Base-by-base conservation (phyloP, 2,888 invertebrate species). In the Dryocosmus kuriphilus region DNA sequence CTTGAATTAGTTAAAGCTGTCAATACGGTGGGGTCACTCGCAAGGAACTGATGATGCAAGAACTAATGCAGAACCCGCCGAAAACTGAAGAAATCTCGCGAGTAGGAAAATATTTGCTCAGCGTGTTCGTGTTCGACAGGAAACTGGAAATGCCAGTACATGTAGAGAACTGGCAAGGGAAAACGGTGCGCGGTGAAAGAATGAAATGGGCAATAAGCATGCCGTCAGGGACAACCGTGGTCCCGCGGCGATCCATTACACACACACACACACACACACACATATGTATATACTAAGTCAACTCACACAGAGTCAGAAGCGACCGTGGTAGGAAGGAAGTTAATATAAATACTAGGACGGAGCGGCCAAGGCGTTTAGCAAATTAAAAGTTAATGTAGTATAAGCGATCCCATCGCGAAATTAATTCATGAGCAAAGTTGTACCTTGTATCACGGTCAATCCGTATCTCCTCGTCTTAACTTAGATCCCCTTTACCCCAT, bases 371-470 rank as follows among this genome's bases (percentile, higher is more conserved):
- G 71, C 84, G 81, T 84, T 85, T 81, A 85, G 83, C 82, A 86
- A 87, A 87, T 86, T 85, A 85, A 86, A 87, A 86, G 84, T 86
- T 87, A 86, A 86, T 82, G 85, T 82, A 84, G 84, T 82, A 85
- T 83, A 85, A 86, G 82, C 85, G 86, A 86, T 86, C 84, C 80
- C 82, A 82, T 84, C 82, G 84, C 77, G 81, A 83, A 86, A 87
- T 87, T 86, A 87, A 87, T 87, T 87, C 85, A 86, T 85, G 85
- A 84, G 82, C 81, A 78, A 85, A 84, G 82, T 85, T 82, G 79
- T 80, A 71, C 77, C 79, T 80, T 67, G 78, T 46, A 75, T 51
- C 80, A 74, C 83, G 84, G 84, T 84, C 85, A 82, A 82, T 81
- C 83, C 77, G 80, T 81, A 77, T 82, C 82, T 81, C 79, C 60